Conservation (phyloP, 2,888 invertebrate genomes). For the Phengaris alcon region DNA sequence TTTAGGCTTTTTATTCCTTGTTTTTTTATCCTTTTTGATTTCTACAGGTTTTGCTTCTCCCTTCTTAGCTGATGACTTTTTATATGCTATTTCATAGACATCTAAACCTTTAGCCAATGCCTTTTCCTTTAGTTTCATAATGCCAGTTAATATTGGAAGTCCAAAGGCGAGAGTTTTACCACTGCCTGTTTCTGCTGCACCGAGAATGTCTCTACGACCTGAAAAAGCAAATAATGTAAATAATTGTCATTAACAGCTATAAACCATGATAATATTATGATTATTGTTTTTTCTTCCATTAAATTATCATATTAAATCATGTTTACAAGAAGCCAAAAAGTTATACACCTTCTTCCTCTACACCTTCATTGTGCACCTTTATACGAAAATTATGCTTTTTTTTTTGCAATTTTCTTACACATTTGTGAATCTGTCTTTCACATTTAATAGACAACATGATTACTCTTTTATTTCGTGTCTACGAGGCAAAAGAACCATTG, state of each 20-base stretch:
- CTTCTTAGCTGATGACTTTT: conserved; percentile 57
- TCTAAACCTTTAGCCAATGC: conserved; percentile 58
- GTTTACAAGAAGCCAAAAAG: too few relatives aligned
- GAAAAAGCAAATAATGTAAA: conserved; percentile 37
- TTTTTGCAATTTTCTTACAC: too few relatives aligned
- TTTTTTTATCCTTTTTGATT: conserved; percentile 38
- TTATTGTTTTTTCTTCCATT: too few relatives aligned
- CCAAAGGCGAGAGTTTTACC: conserved; percentile 99
- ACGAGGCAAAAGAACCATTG: too few relatives aligned
- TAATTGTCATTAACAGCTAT: neutral
- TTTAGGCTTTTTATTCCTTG: conserved; percentile 38
- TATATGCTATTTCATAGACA: conserved; percentile 65
- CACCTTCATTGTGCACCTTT: too few relatives aligned
- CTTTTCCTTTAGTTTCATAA: conserved; percentile 83
- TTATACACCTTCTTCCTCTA: too few relatives aligned
- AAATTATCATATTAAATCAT: too few relatives aligned
- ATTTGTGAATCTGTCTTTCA: too few relatives aligned
- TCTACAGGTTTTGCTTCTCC: conserved; percentile 40
- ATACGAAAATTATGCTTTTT: too few relatives aligned
- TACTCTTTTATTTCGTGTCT: too few relatives aligned
- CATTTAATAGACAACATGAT: too few relatives aligned
- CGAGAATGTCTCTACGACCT: conserved; percentile 92
- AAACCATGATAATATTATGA: neutral
- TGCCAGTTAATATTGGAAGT: conserved; percentile 93
- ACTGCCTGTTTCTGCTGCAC: conserved; percentile 99